These are phyloP conservation scores for Drosophila pseudoananassae DNA, from an alignment of 1,140 invertebrate species.

Conservation along the genomic window DNA sequence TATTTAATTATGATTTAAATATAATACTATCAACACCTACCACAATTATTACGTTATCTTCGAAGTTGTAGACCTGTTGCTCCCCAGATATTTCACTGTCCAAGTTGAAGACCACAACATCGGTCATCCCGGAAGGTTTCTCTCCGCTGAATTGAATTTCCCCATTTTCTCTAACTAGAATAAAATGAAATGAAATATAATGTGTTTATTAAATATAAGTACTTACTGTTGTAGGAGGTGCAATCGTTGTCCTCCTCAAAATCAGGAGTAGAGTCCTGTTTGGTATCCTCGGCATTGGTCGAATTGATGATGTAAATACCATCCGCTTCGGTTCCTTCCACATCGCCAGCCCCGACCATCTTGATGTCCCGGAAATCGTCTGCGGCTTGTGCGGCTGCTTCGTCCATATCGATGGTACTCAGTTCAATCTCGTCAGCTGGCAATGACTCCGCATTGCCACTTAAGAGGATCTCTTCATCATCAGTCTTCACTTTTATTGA, in stretches of 20 bases:
- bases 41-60: constrained; percentile 65
- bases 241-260: constrained; percentile 48
- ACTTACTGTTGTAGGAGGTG: constrained; percentile 74
- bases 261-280: constrained; percentile 36
- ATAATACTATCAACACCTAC: constrained; percentile 17
- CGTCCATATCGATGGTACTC: constrained; percentile 32
- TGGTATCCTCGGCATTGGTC: constrained; percentile 14
- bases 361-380: constrained; percentile 40
- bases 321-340: constrained; percentile 47
- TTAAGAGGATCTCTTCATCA: constrained; percentile 1
- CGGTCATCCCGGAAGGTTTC: constrained; percentile 40
- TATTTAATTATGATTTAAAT: background rate
- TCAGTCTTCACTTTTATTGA: background rate
- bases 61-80: constrained; percentile 49
- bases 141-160: constrained; percentile 71
- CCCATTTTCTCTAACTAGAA: constrained; percentile 70
- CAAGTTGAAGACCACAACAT: constrained; percentile 80
- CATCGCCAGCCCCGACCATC: constrained; percentile 33
- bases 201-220: background rate
- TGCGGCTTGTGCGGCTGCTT: constrained; percentile 6
- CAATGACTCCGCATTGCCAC: background rate
- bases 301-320: constrained; percentile 68
- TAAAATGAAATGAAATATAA: too few relatives aligned
- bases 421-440: constrained; percentile 14
- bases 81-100: constrained; percentile 45